phyloP scores from a whole-genome alignment of 2,888 invertebrate genomes.

The Plagiodera versicolora region DNA sequence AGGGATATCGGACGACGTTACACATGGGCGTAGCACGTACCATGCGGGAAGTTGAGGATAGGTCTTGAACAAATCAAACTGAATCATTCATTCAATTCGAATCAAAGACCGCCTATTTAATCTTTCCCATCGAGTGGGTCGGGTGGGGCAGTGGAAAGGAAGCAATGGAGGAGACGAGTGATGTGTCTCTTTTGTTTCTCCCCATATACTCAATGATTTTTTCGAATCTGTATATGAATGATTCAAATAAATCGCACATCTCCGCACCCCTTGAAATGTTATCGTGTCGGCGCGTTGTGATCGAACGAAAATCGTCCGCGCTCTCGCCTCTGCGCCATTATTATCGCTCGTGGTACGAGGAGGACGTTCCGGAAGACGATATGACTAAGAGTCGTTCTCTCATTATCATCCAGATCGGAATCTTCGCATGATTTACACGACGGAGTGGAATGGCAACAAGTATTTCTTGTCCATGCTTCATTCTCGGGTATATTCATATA shows the following conservation, averaged over 20 bases:
- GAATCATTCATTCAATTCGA: too few relatives aligned
- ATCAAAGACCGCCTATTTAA: too few relatives aligned
- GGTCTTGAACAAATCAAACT: too few relatives aligned
- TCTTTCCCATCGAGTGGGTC: too few relatives aligned
- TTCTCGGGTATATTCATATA: not conserved
- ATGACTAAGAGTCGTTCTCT: not conserved
- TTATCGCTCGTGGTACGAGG: not conserved
- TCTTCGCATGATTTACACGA: not conserved
- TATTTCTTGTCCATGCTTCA: not conserved
- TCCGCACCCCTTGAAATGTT: not conserved
- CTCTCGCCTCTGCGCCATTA: not conserved
- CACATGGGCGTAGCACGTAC: too few relatives aligned
- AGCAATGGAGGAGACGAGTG: too few relatives aligned
- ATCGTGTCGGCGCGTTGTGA: not conserved
- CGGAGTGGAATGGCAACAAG: not conserved
- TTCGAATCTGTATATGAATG: too few relatives aligned
- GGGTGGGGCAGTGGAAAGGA: too few relatives aligned
- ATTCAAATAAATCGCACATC: not conserved
- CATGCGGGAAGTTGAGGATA: too few relatives aligned
- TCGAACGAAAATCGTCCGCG: not conserved
- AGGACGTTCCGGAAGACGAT: not conserved
- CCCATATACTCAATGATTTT: too few relatives aligned
- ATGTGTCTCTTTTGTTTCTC: too few relatives aligned
- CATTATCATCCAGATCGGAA: slow-evolving; percentile 1
- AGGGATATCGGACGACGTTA: too few relatives aligned